Conservation (phyloP, 2,113 vertebrate genomes). For the Casuarius casuarius region DNA sequence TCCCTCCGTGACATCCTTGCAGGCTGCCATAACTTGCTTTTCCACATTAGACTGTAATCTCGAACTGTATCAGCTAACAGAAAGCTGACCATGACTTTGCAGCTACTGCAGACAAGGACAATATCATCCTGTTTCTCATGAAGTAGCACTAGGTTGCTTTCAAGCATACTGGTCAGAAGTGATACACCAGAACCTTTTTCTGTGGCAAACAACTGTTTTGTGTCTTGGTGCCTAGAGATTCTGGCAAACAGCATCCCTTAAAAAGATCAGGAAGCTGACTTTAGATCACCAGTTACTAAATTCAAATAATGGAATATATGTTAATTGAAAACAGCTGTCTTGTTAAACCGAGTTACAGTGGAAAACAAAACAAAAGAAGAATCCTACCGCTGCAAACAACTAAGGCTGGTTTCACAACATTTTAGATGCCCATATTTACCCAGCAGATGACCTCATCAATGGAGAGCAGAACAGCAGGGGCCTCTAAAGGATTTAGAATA, state of each 20-base stretch:
- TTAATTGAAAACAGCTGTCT: neutral
- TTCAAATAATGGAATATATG: neutral
- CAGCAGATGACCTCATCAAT: neutral
- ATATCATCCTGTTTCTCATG: neutral
- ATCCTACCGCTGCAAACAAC: neutral
- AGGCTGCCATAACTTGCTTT: neutral
- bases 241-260: neutral
- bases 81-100: neutral
- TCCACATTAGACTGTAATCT: neutral
- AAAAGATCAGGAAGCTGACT: neutral
- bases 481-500: neutral
- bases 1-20: neutral
- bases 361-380: conserved; percentile 5
- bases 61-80: neutral
- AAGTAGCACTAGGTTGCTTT: neutral
- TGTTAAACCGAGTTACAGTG: neutral
- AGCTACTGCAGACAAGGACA: neutral
- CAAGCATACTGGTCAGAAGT: neutral
- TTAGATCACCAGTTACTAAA: neutral
- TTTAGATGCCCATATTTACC: neutral
- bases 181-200: neutral
- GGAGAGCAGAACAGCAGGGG: neutral
- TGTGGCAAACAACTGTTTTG: neutral
- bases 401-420: neutral
- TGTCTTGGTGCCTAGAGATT: neutral